Conservation (phyloP, 2,113 vertebrate species). For the Xiphorhynchus elegans region DNA sequence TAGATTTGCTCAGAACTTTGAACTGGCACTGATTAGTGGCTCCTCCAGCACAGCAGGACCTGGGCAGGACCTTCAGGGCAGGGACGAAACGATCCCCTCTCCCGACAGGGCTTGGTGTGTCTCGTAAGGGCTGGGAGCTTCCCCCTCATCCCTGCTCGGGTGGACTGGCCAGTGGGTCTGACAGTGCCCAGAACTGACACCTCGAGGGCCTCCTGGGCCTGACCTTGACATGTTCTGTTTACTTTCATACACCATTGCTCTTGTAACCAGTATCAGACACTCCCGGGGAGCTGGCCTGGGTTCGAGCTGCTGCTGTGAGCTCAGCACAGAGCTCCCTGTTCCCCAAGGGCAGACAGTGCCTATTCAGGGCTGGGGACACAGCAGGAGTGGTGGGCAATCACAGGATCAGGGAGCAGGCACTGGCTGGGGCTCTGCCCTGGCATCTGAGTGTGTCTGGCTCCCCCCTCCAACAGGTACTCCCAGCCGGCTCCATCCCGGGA, state of each 20-base stretch:
- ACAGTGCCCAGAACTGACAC: accelerated
- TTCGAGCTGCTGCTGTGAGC: neutral
- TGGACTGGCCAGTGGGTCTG: accelerated
- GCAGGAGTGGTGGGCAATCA: neutral
- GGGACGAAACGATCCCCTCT: accelerated
- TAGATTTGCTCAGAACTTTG: neutral
- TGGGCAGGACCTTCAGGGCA: neutral
- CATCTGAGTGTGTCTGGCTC: neutral
- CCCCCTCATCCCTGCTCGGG: accelerated
- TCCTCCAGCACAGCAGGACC: neutral
- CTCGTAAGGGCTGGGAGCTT: accelerated
- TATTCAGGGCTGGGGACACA: accelerated
- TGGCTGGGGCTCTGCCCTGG: neutral
- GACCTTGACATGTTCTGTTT: neutral
- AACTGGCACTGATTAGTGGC: neutral
- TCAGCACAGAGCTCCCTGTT: neutral
- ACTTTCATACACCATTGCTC: neutral
- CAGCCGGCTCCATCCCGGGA: neutral
- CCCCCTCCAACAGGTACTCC: accelerated
- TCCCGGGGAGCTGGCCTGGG: neutral
- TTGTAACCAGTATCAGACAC: neutral
- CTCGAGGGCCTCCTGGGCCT: neutral
- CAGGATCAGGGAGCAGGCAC: neutral
- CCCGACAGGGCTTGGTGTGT: accelerated
- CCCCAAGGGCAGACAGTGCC: accelerated